phyloP scores from a whole-genome alignment of 1,140 invertebrate species.

The Zaprionus tsacasi region DNA sequence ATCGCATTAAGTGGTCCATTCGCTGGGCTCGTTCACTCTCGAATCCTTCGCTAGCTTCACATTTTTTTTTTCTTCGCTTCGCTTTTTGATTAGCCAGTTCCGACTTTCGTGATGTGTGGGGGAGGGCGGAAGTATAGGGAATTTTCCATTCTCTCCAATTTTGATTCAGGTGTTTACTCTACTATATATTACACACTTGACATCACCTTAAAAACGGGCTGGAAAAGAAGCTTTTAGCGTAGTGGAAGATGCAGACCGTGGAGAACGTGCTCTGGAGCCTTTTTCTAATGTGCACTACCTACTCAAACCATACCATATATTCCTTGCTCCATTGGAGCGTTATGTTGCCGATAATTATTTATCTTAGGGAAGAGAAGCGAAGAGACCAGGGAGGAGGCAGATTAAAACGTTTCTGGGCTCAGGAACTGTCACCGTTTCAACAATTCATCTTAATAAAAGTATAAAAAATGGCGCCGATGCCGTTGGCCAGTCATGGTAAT shows the following conservation, averaged over 20 bases:
- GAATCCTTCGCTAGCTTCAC: conserved; percentile 44
- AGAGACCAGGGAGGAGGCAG: background rate
- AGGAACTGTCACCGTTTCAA: conserved; percentile 73
- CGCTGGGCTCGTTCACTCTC: conserved; percentile 59
- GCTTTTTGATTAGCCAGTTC: conserved; percentile 19
- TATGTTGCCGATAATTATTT: conserved; percentile 1
- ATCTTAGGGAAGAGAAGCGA: background rate
- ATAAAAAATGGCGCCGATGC: conserved; percentile 75
- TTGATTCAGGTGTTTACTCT: background rate
- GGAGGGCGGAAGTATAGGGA: background rate
- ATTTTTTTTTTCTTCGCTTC: conserved; percentile 17
- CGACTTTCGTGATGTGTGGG: background rate
- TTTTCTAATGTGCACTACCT: no score
- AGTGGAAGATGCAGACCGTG: background rate
- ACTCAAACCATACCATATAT: background rate
- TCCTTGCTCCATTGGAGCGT: background rate
- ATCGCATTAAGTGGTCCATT: conserved; percentile 72
- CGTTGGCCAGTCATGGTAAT: conserved; percentile 67
- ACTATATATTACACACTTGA: background rate
- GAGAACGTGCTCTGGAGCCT: background rate
- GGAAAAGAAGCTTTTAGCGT: background rate
- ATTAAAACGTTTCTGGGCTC: conserved; percentile 27
- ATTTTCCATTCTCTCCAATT: background rate
- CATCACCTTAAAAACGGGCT: background rate
- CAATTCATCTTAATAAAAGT: conserved; percentile 79